Base-by-base conservation (phyloP, 2,113 vertebrate genomes). In the Mugil cephalus region DNA sequence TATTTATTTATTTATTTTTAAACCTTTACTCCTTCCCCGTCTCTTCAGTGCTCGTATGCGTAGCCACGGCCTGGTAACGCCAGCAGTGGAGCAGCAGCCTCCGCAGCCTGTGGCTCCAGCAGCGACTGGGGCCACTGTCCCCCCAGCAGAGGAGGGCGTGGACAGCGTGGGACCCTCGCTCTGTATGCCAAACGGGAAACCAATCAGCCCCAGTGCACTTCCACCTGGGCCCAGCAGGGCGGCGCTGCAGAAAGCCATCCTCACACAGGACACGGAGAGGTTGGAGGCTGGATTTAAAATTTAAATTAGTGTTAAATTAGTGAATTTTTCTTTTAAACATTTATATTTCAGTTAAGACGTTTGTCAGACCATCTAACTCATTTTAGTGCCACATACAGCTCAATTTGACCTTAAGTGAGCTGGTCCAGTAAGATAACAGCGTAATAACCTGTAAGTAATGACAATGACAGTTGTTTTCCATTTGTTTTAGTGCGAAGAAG, bases 221-320 rank as follows among this genome's bases (percentile, higher is more conserved):
- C 95, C 95, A 0, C 87, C 93, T 0, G 96, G 95, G 10, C 93
- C 94, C 15, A 95, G 94, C 84, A 94, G 95, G 39, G 94, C 95
- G 30, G 92, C 95, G 30, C 94, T 97, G 69, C 95, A 97, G 84
- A 96, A 96, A 80, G 96, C 96, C 13, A 93, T 97, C 55, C 92
- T 96, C 40, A 94, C 93, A 43, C 96, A 97, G 82, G 96, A 97
- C 75, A 92, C 94, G 0, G 96, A 97, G 84, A 95, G 95, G 96
- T 96, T 24, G 79, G 86, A 62, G 21, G 59, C 56, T 18, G 13
- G 8, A 58, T 63, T 42, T 18, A 21, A 19, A 21, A 30, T 70
- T 43, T n/a, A n/a, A n/a, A n/a, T n/a, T n/a, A n/a, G n/a, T n/a
- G n/a, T n/a, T n/a, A n/a, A n/a, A n/a, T n/a, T n/a, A n/a, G n/a